phyloP scores from a whole-genome alignment of 2,113 vertebrate genomes.

The Stomatorhinus ivindoensis region DNA sequence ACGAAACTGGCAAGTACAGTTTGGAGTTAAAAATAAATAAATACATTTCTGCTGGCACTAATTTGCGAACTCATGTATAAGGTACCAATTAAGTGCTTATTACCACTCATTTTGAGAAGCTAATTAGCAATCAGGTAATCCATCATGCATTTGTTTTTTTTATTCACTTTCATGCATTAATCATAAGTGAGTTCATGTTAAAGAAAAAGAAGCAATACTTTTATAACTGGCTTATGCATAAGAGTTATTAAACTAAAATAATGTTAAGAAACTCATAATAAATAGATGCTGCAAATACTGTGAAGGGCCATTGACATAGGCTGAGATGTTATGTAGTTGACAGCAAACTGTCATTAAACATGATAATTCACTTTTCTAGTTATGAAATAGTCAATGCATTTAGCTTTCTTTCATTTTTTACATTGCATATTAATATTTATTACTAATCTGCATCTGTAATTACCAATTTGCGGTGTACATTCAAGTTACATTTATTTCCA shows the following conservation, averaged over 20 bases:
- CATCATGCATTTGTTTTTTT: slow-evolving; percentile 3
- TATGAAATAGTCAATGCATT: neutral
- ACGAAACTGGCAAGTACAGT: neutral
- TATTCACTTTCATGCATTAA: slow-evolving; percentile 16
- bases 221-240: neutral
- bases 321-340: neutral
- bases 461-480: neutral
- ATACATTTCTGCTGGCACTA: neutral
- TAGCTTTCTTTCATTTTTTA: neutral
- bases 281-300: neutral
- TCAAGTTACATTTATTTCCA: neutral
- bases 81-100: slow-evolving; percentile 12
- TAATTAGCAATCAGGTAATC: slow-evolving; percentile 18
- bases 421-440: neutral
- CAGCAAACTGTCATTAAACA: neutral
- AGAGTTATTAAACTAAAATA: neutral
- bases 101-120: slow-evolving; percentile 3
- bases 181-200: slow-evolving; percentile 10
- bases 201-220: neutral
- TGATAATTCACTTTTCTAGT: neutral
- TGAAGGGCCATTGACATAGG: neutral
- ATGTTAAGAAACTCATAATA: neutral
- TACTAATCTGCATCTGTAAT: neutral
- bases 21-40: neutral
- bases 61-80: neutral